These are phyloP conservation scores for Psittacula echo DNA, from an alignment of 2,797 vertebrate species.

Conservation along the genomic window DNA sequence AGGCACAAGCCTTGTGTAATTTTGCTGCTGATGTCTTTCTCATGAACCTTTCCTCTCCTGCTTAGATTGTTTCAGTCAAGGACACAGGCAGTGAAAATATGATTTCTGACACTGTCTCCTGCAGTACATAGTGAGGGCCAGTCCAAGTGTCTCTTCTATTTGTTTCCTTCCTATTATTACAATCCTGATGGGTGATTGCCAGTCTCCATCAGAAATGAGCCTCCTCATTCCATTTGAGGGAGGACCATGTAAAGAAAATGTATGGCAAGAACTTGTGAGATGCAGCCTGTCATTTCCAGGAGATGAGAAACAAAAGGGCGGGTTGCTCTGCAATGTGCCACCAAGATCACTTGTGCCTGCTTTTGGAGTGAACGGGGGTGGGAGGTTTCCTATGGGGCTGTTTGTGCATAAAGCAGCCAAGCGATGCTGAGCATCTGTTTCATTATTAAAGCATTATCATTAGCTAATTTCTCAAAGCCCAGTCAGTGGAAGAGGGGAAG, in stretches of 20 bases:
- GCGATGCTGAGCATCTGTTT: constrained; percentile 42
- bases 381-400: background rate
- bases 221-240: background rate
- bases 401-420: constrained; percentile 14
- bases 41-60: background rate
- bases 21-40: constrained; percentile 7
- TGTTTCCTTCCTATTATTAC: background rate
- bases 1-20: background rate
- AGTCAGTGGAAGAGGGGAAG: background rate
- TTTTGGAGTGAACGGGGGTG: background rate
- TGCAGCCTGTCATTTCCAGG: background rate
- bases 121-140: background rate
- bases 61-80: background rate
- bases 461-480: constrained; percentile 54
- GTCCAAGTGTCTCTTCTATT: accelerated
- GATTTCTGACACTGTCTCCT: background rate
- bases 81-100: background rate
- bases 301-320: constrained; percentile 30
- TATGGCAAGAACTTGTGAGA: background rate
- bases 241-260: background rate
- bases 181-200: background rate
- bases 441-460: constrained; percentile 51
- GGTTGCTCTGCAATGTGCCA: background rate
- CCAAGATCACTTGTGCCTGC: background rate
- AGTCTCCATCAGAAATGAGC: background rate